Percentiles rank a stretch among this genome's conserved stretches.
Conservation (phyloP, 2,113 vertebrate species). For the Ochotona curzoniae region DNA sequence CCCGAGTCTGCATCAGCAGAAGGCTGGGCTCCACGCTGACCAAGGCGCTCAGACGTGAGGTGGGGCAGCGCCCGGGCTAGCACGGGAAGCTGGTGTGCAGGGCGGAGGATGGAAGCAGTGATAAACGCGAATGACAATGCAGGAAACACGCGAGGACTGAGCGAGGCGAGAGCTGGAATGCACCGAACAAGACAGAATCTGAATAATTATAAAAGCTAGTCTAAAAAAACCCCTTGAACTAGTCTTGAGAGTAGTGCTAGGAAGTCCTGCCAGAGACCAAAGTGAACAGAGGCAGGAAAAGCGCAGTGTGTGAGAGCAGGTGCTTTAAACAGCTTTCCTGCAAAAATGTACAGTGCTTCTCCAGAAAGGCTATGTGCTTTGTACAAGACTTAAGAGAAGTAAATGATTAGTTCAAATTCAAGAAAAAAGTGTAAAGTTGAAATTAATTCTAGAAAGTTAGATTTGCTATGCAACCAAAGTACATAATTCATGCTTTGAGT, state of each 20-base stretch:
- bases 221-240: slow-evolving; percentile 8
- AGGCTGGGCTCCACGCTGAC: no score
- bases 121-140: not conserved
- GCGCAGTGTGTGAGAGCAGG: not conserved
- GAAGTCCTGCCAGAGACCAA: not conserved
- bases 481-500: not conserved
- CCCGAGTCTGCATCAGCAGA: no score
- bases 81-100: not conserved
- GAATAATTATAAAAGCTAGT: not conserved
- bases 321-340: not conserved
- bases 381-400: not conserved
- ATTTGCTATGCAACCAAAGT: not conserved
- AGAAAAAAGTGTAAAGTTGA: not conserved
- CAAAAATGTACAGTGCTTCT: not conserved
- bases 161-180: not conserved
- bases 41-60: no score
- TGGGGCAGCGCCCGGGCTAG: no score
- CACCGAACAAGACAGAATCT: not conserved
- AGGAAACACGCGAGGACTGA: not conserved
- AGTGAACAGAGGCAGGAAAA: not conserved
- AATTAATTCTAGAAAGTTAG: not conserved
- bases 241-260: not conserved
- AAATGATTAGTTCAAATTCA: not conserved
- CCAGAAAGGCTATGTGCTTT: not conserved
- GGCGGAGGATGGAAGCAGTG: no score